These are phyloP conservation scores for roundworm (Caenorhabditis elegans) DNA, from an alignment of 1,140 invertebrate species.

Conservation along the genomic window WBcel235 BX284606.5:11060501-11061000, in stretches of 20 bases:
- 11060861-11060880: conserved; percentile 63
- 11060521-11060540: conserved; percentile 65
- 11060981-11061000: conserved; percentile 59
- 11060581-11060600: not conserved
- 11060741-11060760: conserved; percentile 65
- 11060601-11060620: not conserved
- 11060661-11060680: conserved; percentile 65
- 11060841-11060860: conserved; percentile 60
- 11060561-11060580: conserved; percentile 55
- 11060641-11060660: conserved; percentile 63
- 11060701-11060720: conserved; percentile 61
- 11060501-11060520: conserved; percentile 66
- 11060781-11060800: conserved; percentile 67
- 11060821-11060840: not conserved
- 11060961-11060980: conserved; percentile 62
- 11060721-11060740: conserved; percentile 66
- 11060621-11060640: not conserved
- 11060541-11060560: conserved; percentile 66
- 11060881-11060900: conserved; percentile 58
- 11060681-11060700: conserved; percentile 66
- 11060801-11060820: conserved; percentile 62
- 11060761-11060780: conserved; percentile 66
- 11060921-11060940: conserved; percentile 63
- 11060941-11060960: conserved; percentile 60
- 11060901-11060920: conserved; percentile 58